Conservation (phyloP, 2,113 vertebrate species). For the Brienomyrus longianalis region DNA sequence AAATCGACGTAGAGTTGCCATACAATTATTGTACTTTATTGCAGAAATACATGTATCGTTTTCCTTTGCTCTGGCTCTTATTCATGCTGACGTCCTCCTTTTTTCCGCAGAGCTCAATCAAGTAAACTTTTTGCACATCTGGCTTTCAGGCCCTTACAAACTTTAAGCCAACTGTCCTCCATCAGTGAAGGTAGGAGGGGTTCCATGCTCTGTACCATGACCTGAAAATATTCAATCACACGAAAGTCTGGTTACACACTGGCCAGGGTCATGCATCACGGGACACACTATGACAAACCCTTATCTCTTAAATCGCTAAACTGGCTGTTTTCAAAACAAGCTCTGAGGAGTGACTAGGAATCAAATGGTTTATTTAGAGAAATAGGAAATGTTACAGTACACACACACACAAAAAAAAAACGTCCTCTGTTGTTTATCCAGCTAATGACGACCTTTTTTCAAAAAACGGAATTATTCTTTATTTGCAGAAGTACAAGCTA, state of each 20-base stretch:
- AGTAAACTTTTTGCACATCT: not conserved
- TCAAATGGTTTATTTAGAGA: not conserved
- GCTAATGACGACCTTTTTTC: not conserved
- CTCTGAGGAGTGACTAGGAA: not conserved
- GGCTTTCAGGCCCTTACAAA: not conserved
- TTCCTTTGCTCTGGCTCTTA: not conserved
- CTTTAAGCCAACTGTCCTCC: not conserved
- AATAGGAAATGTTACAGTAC: not conserved
- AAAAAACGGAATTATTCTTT: not conserved
- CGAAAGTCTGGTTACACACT: not conserved
- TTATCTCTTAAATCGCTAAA: not conserved
- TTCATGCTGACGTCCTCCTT: not conserved
- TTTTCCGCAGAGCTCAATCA: not conserved
- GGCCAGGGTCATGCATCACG: not conserved
- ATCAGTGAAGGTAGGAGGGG: conserved; percentile 16
- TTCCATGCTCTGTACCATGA: conserved; percentile 22
- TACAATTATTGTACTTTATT: not conserved
- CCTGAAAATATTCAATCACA: conserved; percentile 12
- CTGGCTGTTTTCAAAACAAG: not conserved
- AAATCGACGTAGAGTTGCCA: not conserved
- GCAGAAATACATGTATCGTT: not conserved
- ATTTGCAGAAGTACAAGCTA: not conserved
- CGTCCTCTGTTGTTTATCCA: not conserved
- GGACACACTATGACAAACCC: not conserved
- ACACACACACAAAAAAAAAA: not conserved